These are phyloP conservation scores for Rhinolophus sinicus DNA, from an alignment of 2,113 vertebrate species.

Conservation along the genomic window DNA sequence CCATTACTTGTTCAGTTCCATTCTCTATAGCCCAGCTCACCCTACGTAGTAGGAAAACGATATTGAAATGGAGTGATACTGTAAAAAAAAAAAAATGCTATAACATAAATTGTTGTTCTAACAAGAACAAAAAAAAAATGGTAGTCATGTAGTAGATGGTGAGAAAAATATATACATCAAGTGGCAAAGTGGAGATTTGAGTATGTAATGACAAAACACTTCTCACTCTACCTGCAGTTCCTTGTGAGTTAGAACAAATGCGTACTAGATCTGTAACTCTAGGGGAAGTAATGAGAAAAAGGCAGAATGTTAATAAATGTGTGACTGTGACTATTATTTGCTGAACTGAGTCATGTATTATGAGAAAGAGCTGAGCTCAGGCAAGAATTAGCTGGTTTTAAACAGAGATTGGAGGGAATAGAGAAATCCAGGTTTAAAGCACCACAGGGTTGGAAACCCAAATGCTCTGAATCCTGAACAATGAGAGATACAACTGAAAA, in stretches of 20 bases:
- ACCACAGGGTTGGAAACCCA: neutral
- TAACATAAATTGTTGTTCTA: neutral
- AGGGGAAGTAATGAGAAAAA: neutral
- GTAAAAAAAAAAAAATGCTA: neutral
- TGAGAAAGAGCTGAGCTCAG: neutral
- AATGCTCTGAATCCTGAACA: neutral
- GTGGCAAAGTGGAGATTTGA: neutral
- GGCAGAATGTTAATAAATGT: neutral
- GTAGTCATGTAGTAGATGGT: neutral
- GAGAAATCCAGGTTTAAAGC: neutral
- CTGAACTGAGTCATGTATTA: neutral
- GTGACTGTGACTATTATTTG: conserved; percentile 27
- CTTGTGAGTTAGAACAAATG: neutral
- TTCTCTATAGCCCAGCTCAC: neutral
- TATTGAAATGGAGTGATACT: neutral
- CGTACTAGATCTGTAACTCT: neutral
- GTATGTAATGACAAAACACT: neutral
- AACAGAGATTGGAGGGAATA: conserved; percentile 19
- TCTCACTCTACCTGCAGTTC: neutral
- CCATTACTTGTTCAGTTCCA: neutral
- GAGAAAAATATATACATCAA: neutral
- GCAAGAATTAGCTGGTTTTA: conserved; percentile 48
- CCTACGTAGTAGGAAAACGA: neutral
- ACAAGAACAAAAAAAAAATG: neutral
- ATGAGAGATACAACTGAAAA: neutral